Conservation (phyloP, 2,113 vertebrate genomes). For the Dicentrarchus labrax region DNA sequence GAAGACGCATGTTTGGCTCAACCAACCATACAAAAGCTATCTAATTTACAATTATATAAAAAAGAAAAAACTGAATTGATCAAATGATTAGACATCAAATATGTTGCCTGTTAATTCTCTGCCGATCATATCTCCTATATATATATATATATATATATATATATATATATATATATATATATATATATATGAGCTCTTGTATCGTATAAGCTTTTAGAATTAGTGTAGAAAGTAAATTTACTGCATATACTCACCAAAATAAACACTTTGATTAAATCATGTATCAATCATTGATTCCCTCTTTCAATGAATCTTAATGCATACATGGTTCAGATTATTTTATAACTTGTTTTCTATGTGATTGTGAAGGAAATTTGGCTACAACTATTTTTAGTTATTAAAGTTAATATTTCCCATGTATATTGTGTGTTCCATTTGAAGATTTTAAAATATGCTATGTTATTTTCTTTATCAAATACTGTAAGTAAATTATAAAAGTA, state of each 20-base stretch:
- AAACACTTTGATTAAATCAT: background rate
- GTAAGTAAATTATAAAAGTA: background rate
- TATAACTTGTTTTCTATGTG: background rate
- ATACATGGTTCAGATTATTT: background rate
- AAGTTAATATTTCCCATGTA: background rate
- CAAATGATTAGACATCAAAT: background rate
- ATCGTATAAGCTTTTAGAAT: too few species aligned
- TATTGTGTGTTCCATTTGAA: background rate
- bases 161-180: too few species aligned
- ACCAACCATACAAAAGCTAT: background rate
- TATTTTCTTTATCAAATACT: background rate
- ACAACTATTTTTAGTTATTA: background rate
- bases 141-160: too few species aligned
- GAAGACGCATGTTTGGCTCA: background rate
- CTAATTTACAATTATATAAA: background rate
- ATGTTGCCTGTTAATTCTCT: background rate
- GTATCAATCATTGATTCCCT: background rate
- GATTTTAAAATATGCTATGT: background rate
- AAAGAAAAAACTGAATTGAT: background rate
- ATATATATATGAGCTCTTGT: too few species aligned
- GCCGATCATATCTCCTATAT: background rate
- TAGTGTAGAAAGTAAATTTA: too few species aligned
- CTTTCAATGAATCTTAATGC: background rate
- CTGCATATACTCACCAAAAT: background rate
- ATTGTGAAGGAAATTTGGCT: background rate